Conservation (phyloP, 1,140 invertebrate species). For the Cotesia chilonis region DNA sequence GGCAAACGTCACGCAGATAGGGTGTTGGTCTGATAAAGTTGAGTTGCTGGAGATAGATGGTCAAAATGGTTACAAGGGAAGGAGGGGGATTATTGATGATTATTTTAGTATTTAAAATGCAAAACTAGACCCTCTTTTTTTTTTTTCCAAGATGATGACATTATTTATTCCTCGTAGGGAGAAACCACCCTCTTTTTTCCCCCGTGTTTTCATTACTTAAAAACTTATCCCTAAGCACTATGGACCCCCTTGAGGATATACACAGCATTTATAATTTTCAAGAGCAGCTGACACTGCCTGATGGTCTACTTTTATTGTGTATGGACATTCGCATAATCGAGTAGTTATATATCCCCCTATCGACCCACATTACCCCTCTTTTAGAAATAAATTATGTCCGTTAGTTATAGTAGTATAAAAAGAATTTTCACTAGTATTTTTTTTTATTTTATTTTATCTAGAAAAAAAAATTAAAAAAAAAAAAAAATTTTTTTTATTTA, state of each 20-base stretch:
- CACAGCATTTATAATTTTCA: constrained; percentile 1
- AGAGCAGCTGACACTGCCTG: constrained; percentile 60
- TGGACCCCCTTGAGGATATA: neutral
- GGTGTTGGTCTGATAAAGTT: neutral
- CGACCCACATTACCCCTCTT: neutral
- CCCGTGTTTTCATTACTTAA: neutral
- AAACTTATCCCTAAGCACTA: too few relatives aligned
- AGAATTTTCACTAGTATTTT: too few relatives aligned
- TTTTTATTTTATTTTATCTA: too few relatives aligned
- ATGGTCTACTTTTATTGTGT: constrained; percentile 51
- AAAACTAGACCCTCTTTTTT: neutral
- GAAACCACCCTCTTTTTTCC: neutral
- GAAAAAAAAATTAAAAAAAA: too few relatives aligned
- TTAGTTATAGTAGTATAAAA: too few relatives aligned
- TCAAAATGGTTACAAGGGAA: neutral
- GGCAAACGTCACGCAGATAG: neutral
- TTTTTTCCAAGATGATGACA: constrained; percentile 45
- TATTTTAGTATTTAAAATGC: neutral
- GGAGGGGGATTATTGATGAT: neutral
- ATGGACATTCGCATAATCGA: constrained; percentile 62
- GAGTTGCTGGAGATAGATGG: neutral
- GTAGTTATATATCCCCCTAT: constrained; percentile 38
- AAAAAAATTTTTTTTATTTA: too few relatives aligned
- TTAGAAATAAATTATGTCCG: neutral
- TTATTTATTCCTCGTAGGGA: constrained; percentile 61